Percentiles rank a stretch among this genome's conserved stretches.
These are phyloP conservation scores for Conus canariensis DNA, from an alignment of 2,888 invertebrate species.

Conservation along the genomic window DNA sequence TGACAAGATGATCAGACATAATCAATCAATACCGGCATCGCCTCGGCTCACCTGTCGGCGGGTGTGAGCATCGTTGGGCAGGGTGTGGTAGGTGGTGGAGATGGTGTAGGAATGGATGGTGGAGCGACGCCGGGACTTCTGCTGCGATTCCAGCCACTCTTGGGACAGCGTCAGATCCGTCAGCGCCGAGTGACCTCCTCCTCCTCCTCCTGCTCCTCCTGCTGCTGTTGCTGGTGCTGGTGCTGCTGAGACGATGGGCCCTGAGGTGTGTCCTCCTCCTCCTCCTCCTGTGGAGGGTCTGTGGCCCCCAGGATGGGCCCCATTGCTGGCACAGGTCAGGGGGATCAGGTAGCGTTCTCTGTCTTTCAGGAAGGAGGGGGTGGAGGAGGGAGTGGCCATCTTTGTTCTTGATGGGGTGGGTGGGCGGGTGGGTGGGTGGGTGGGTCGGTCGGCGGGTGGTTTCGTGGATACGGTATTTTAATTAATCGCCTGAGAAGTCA, in stretches of 20 bases:
- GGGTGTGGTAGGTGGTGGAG: constrained; percentile 41
- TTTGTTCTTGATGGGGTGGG: not conserved
- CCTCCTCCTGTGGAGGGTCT: not conserved
- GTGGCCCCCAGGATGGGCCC: not conserved
- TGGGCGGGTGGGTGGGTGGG: not conserved
- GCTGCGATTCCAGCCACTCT: constrained; percentile 42
- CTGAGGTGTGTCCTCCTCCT: not conserved
- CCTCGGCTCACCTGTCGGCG: constrained; percentile 20
- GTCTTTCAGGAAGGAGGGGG: constrained; percentile 2
- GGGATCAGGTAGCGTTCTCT: constrained; percentile 27
- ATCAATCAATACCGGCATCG: too few species aligned
- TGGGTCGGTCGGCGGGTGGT: not conserved
- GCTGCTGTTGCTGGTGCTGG: not conserved
- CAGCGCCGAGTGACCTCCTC: not conserved
- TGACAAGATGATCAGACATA: too few species aligned
- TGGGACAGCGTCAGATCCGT: constrained; percentile 31
- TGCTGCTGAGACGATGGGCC: not conserved
- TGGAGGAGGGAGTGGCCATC: not conserved
- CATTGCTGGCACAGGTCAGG: not conserved
- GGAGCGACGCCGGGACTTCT: constrained; percentile 65
- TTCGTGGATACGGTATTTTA: too few species aligned
- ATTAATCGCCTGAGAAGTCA: too few species aligned
- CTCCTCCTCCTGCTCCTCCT: not conserved
- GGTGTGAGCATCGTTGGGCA: constrained; percentile 35
- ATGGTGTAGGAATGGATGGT: constrained; percentile 57